A percentile compares a stretch with the other conserved stretches of the same genome.
Evolutionary conservation across 2,113 vertebrate genomes (phyloP).

Genomic region (Rhinolophus ferrumequinum): DNA sequence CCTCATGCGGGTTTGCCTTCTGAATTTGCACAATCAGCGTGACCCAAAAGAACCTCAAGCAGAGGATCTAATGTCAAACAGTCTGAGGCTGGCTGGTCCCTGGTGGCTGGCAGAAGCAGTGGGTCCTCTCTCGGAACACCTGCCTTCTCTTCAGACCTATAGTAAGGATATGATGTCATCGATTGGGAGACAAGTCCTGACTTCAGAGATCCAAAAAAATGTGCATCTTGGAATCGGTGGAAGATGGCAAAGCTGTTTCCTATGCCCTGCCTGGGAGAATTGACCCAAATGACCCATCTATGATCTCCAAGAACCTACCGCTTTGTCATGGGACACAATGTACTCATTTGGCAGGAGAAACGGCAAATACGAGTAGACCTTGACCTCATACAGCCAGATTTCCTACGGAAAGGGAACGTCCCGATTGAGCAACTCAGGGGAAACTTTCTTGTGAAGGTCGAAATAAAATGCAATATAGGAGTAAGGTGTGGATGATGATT

Average conservation of each 20-base stretch:
- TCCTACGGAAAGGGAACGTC: neutral
- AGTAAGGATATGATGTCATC: neutral
- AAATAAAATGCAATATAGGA: conserved; percentile 51
- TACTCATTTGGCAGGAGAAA: neutral
- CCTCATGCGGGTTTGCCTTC: neutral
- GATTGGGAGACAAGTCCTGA: neutral
- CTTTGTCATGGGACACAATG: neutral
- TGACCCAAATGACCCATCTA: neutral
- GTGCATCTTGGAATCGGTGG: neutral
- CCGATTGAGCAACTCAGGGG: neutral
- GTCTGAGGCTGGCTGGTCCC: neutral
- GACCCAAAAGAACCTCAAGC: neutral
- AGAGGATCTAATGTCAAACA: neutral
- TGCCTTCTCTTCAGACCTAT: neutral
- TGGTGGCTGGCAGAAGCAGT: neutral
- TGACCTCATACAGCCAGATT: neutral
- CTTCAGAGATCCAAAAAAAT: neutral
- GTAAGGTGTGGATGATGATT: neutral
- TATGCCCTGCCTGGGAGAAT: neutral
- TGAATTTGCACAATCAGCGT: neutral
- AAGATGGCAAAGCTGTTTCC: neutral
- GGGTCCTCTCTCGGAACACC: neutral
- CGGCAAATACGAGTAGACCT: neutral
- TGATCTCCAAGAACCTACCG: neutral
- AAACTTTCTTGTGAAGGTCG: neutral